A percentile compares a stretch with the other conserved stretches of the same genome.
These are phyloP conservation scores for Cheilosia impressa DNA, from an alignment of 2,888 invertebrate species.

Conservation along the genomic window DNA sequence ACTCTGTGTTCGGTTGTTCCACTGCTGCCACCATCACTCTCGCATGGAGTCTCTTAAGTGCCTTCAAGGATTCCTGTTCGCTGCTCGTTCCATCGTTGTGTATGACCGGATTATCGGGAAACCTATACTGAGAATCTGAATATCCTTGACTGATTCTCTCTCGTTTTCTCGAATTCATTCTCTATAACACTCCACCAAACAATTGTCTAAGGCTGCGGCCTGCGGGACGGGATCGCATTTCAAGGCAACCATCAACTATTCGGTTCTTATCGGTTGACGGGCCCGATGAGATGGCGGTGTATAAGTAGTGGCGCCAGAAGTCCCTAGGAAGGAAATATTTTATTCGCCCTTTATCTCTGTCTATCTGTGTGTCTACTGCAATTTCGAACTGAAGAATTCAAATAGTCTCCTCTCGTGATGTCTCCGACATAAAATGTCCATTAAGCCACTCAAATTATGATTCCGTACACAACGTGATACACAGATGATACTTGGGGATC, in stretches of 20 bases:
- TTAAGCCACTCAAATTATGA: conserved; percentile 69
- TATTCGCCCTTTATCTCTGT: conserved; percentile 3
- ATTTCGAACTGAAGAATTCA: conserved; percentile 28
- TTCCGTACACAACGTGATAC: conserved; percentile 37
- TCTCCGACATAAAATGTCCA: conserved; percentile 71
- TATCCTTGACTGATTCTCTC: conserved; percentile 49
- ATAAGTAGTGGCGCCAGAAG: conserved; percentile 45
- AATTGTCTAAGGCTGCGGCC: conserved; percentile 27
- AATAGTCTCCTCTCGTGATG: too few relatives aligned
- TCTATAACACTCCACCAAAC: conserved; percentile 7
- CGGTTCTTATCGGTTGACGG: conserved; percentile 40
- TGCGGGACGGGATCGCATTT: conserved; percentile 39
- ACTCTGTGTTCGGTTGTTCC: conserved; percentile 49
- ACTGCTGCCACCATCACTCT: conserved; percentile 14
- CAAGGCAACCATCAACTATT: conserved; percentile 27
- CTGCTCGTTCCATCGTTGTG: neutral
- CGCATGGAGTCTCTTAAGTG: conserved; percentile 30
- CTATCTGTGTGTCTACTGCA: conserved; percentile 24
- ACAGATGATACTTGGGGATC: conserved; percentile 44
- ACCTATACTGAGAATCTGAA: conserved; percentile 55
- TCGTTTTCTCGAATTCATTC: conserved; percentile 26
- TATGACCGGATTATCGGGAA: conserved; percentile 56
- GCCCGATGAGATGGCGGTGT: conserved; percentile 37
- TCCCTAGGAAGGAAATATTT: conserved; percentile 47
- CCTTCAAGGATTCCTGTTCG: conserved; percentile 43